These are phyloP conservation scores for Forbesichthys agassizii DNA, from an alignment of 2,113 vertebrate genomes.

Conservation along the genomic window DNA sequence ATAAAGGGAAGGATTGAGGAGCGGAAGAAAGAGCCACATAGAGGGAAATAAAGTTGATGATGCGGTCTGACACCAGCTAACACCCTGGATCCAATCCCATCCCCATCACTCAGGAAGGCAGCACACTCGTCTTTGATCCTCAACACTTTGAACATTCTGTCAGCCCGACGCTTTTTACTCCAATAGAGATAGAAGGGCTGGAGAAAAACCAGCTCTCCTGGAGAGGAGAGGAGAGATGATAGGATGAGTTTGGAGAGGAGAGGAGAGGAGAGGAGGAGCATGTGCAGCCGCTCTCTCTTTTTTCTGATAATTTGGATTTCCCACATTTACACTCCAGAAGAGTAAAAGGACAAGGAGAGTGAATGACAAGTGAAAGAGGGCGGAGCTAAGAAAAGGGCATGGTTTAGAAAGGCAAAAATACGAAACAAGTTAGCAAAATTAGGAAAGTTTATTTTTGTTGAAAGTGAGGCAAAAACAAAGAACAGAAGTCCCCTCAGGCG, in stretches of 20 bases:
- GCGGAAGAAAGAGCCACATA: slow-evolving; percentile 15
- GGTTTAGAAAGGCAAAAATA: background rate
- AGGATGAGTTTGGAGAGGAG: background rate
- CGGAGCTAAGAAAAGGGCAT: slow-evolving; percentile 14
- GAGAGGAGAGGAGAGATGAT: slow-evolving; percentile 28
- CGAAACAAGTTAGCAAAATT: background rate
- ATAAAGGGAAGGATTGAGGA: slow-evolving; percentile 26
- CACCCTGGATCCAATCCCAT: slow-evolving; percentile 59
- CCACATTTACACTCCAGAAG: background rate
- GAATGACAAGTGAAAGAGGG: background rate
- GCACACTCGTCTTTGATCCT: slow-evolving; percentile 71
- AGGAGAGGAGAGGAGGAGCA: background rate
- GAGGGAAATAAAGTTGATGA: slow-evolving; percentile 34
- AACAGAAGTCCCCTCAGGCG: slow-evolving; percentile 30
- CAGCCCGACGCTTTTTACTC: slow-evolving; percentile 65
- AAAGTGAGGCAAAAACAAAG: slow-evolving; percentile 13
- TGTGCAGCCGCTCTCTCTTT: background rate
- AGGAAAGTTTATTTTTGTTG: background rate
- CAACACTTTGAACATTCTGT: slow-evolving; percentile 76
- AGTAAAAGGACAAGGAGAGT: background rate
- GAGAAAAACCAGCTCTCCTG: slow-evolving; percentile 25
- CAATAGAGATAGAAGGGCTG: slow-evolving; percentile 21
- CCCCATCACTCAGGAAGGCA: slow-evolving; percentile 57
- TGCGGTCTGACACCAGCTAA: slow-evolving; percentile 57
- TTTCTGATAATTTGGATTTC: background rate